Evolutionary conservation across 2,797 vertebrate species (phyloP), one percentile per base, ranked within the genome.

Genomic region (Falco biarmicus): DNA sequence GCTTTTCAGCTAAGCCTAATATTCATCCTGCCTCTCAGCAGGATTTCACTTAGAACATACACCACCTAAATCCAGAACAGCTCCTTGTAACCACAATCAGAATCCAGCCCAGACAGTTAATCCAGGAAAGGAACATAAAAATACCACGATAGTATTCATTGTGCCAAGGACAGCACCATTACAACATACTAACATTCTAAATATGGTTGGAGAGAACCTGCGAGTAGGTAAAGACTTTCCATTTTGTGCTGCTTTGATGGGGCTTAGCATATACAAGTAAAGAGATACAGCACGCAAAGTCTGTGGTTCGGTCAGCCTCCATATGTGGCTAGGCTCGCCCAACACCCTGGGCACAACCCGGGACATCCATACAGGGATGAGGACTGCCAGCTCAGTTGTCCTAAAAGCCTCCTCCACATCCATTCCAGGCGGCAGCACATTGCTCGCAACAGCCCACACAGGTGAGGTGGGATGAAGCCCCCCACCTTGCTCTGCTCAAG

Each of bases 1-100:
- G n/a, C 25, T 95, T 88, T 95, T 68, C 79, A 87, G 37, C 83
- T 74, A 85, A 93, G 53, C 26, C 25, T 50, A 77, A 82, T 57
- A 77, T 28, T 91, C 48, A 71, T 89, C 29, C 60, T 89, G 28
- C 37, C 47, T 76, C 81, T 76, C 84, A 92, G 78, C 41, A 89
- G 56, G 64, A 89, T 96, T 94, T 92, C 73, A 59, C 54, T 66
- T 57, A 47, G 57, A 61, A 47, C 41, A 64, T 39, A 66, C 32
- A 50, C n/a, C 39, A 86, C 31, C 48, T 61, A 87, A 90, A 94
- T 68, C 37, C 60, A 84, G 89, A 95, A 68, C 59, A 88, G 79
- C 43, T 91, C 66, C 53, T 70, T 37, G 12, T 43, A 89, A 90
- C 45, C 53, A 39, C 0, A 0, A 39, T 39, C 83, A 53, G 59